Base-by-base conservation (phyloP, 2,888 invertebrate genomes). In the Phaedon cochleariae region DNA sequence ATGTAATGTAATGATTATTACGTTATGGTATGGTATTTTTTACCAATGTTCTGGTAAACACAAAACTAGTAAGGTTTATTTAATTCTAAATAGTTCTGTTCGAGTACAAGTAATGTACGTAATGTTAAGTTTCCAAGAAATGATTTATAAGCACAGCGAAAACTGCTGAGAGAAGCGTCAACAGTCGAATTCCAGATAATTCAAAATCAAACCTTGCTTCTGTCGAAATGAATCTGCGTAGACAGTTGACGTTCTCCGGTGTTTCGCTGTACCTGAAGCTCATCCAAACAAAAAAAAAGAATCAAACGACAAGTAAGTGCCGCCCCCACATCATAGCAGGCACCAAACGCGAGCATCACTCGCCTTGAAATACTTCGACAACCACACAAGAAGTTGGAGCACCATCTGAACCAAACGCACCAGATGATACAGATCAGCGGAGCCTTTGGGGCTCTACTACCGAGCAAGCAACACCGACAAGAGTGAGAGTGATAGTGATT, bases 1-100 rank as follows among this genome's bases (percentile, higher is more conserved):
- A 34, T 41, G 41, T 41, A 74, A 82, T 85, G 85, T 86, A 86
- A 86, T 86, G 81, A 84, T 80, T 79, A 85, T 85, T 86, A 86
- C 85, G 85, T 86, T 86, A 79, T 83, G 83, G 86, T 87, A 86
- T 86, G 86, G 86, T 86, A 86, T 85, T 86, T 41, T 73, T 86
- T 86, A 86, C 85, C 85, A 85, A 83, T 75, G 59, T 74, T 74
- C 68, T 76, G 75, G 74, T 75, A 72, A 74, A 75, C 71, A 68
- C 65, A 62, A 65, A 65, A 70, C 73, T 72, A 62, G 72, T 75
- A 69, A 65, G 72, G 71, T 77, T 77, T 75, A 71, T 73, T 76
- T 75, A 69, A 72, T 74, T 76, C 74, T 74, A 74, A 73, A 73
- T 74, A 73, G 71, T 77, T 76, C n/a, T 70, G 70, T 74, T 76